Percentiles rank a stretch among this genome's conserved stretches.
These are phyloP conservation scores for Linnaemya tessellans DNA, from an alignment of 2,888 invertebrate genomes.

Conservation along the genomic window DNA sequence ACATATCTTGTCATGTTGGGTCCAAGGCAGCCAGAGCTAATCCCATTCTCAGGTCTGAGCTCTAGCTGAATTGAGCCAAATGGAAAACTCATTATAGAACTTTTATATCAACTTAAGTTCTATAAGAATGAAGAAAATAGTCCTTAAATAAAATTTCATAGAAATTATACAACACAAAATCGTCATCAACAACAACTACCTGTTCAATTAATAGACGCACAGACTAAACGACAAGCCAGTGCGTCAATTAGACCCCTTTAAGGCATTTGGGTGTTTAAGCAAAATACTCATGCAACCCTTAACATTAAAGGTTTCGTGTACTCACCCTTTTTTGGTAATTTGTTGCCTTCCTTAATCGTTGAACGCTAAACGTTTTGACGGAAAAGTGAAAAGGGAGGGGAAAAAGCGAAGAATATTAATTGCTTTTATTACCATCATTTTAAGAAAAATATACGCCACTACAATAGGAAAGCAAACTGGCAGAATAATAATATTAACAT, in stretches of 20 bases:
- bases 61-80: no score
- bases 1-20: no score
- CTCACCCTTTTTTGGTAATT: slow-evolving; percentile 47
- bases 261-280: neutral
- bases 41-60: no score
- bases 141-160: slow-evolving; percentile 25
- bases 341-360: slow-evolving; percentile 60
- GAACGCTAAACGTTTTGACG: slow-evolving; percentile 71
- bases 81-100: no score
- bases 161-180: neutral
- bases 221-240: slow-evolving; percentile 16
- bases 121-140: neutral
- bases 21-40: no score
- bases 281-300: slow-evolving; percentile 59
- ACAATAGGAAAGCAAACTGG: neutral
- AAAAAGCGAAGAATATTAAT: slow-evolving; percentile 55
- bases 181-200: slow-evolving; percentile 52
- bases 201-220: slow-evolving; percentile 46
- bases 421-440: slow-evolving; percentile 67
- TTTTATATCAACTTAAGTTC: no score
- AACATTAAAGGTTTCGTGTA: slow-evolving; percentile 46
- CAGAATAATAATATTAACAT: neutral
- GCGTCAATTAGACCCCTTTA: slow-evolving; percentile 14
- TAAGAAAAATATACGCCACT: slow-evolving; percentile 25
- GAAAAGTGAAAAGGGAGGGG: slow-evolving; percentile 8